Evolutionary conservation across 2,113 vertebrate genomes (phyloP), one percentile per base, ranked within the genome.

Genomic region (Pyrgilauda ruficollis): DNA sequence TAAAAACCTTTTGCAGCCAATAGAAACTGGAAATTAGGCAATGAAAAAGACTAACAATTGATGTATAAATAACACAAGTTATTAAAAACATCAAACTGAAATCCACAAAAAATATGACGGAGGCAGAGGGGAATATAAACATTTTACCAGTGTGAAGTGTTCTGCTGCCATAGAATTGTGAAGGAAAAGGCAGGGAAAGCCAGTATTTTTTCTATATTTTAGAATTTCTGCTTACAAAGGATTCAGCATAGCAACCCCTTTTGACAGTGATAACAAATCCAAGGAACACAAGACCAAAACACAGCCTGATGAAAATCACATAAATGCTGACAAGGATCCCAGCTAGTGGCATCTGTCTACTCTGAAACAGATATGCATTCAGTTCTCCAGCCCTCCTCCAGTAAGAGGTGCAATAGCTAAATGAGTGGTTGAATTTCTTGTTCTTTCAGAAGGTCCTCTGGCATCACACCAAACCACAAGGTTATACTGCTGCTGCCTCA

Each of bases 151-250:
- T 3, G 4, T 68, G 10, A 67, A 66, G 14, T 62, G 13, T 11
- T 77, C 53, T 59, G 28, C 41, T 87, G 37, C 33, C 31, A 61
- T 9, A 55, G 14, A 62, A 35, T 4, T 35, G 17, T 47, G 4
- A 4, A 7, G 27, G 1, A 1, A 39, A 84, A 86, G 18, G 1
- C 1, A 11, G 8, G 6, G 7, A 56, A 74, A 85, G 3, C 1
- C 15, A 92, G 2, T 9, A 44, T 26, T 80, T 80, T 79, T 74
- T 70, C n/a, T 87, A 49, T 75, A 8, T 44, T 88, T 91, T 39
- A 79, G 63, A 85, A 94, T 37, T 78, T 89, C 14, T 63, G 21
- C 14, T 83, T 53, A 46, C 26, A 44, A 80, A 46, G 26, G 3
- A 55, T 49, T 85, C 63, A 30, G 28, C 23, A 74, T 5, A 33